These are phyloP conservation scores for Gobio occitaniae DNA, from an alignment of 2,797 vertebrate genomes.

Conservation along the genomic window DNA sequence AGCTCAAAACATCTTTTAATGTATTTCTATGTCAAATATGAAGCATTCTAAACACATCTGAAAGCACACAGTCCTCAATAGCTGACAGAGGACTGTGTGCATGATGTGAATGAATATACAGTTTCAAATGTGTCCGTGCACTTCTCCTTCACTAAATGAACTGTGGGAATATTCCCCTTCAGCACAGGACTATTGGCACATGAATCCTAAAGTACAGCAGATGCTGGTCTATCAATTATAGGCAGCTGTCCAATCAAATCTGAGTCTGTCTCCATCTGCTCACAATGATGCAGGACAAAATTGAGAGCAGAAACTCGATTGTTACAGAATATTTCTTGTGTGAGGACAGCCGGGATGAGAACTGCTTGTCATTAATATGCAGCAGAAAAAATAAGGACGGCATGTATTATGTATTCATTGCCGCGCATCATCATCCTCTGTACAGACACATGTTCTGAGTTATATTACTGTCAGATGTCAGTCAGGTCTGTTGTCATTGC, in stretches of 20 bases:
- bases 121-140: neutral
- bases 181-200: conserved; percentile 15
- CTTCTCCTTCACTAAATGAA: conserved; percentile 7
- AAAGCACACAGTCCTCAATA: neutral
- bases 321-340: neutral
- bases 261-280: conserved; percentile 45
- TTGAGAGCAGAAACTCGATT: neutral
- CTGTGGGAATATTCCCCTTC: neutral
- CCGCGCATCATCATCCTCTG: neutral
- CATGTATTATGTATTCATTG: neutral
- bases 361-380: neutral
- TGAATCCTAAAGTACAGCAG: conserved; percentile 33
- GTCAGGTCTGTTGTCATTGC: neutral
- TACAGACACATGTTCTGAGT: neutral
- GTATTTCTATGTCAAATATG: conserved; percentile 3
- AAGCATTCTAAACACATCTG: neutral
- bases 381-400: neutral
- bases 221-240: conserved; percentile 36
- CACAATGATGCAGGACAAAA: neutral
- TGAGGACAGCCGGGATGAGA: neutral
- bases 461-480: neutral
- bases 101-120: neutral
- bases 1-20: conserved; percentile 17
- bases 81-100: conserved; percentile 5
- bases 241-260: conserved; percentile 33